Evolutionary conservation across 1,140 invertebrate genomes (phyloP), one percentile per base, ranked within the genome.

Genomic region (Bombus polaris): DNA sequence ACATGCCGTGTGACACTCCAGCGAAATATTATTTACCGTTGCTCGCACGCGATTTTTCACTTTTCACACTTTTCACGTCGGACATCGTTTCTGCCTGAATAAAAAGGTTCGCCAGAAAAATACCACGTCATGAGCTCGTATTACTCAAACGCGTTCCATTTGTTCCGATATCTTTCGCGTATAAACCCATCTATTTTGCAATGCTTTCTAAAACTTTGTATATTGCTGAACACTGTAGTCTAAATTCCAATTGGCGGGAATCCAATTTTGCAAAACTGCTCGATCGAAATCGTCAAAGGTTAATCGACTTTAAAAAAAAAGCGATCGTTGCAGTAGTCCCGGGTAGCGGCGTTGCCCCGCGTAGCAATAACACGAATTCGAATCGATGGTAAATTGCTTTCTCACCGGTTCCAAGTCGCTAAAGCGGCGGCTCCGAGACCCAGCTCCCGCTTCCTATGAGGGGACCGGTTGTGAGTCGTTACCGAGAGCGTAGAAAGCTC

Each of bases 401-500:
- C 92, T 81, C 83, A 39, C 82, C 87, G 91, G 84, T 91, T 93
- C 92, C 90, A 92, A 92, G 89, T 82, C 88, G 85, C 91, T 86
- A 88, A 86, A 83, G 59, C 71, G 88, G 77, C 39, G 62, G 71
- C 44, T 77, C 59, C 39, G 72, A 68, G 83, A 79, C 57, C 81
- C 84, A 85, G 74, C 70, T 90, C 68, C 76, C 53, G 86, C 81
- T 92, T 91, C 87, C 78, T 88, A 87, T 75, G 89, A 85, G 18
- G 39, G 81, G 90, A 93, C 92, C 90, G 91, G 92, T 93, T 88
- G 88, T 83, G 42, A 70, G 59, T 35, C 32, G 71, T 74, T 84
- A 82, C 88, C 78, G 89, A 83, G 88, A 92, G 76, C 85, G 86
- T 94, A 94, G 93, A 94, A 93, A 93, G 93, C 93, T 92, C 87